Evolutionary conservation across 1,140 invertebrate genomes (phyloP).

Genomic region (Euura lappo): DNA sequence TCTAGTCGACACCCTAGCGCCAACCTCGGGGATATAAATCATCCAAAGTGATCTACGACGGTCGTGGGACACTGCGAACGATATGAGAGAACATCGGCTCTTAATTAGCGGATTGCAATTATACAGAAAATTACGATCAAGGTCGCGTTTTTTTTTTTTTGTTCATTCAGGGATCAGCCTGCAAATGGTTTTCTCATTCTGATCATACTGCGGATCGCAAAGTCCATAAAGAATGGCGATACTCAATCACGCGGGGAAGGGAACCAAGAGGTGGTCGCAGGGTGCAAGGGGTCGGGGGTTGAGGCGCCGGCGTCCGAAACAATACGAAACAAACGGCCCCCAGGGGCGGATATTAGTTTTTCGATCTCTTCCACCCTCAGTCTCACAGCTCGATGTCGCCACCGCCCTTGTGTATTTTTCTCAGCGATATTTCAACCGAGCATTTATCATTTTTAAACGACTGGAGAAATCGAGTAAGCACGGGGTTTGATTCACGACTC

Average conservation of each 20-base stretch:
- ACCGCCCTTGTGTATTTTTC: constrained; percentile 45
- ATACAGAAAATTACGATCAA: neutral
- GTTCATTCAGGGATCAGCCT: constrained; percentile 15
- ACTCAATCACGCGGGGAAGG: constrained; percentile 53
- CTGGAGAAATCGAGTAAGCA: constrained; percentile 26
- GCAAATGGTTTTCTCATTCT: constrained; percentile 20
- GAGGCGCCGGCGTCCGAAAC: constrained; percentile 43
- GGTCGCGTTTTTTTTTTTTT: neutral
- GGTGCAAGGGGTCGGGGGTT: constrained; percentile 12
- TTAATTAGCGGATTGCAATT: constrained; percentile 35
- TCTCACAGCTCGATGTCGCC: constrained; percentile 27
- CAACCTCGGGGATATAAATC: constrained; percentile 32
- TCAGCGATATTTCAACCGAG: constrained; percentile 49
- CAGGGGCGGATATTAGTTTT: constrained; percentile 58
- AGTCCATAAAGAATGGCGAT: constrained; percentile 50
- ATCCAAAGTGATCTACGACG: constrained; percentile 45
- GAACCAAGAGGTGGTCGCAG: constrained; percentile 31
- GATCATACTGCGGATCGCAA: constrained; percentile 3
- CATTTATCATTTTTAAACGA: constrained; percentile 59
- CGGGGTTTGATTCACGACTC: neutral
- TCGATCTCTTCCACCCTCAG: constrained; percentile 44
- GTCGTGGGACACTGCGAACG: constrained; percentile 26
- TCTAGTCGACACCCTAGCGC: constrained; percentile 20
- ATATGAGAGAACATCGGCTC: constrained; percentile 22
- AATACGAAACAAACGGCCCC: constrained; percentile 57